Evolutionary conservation across 2,113 vertebrate genomes (phyloP).

Genomic region (Shinisaurus crocodilurus): DNA sequence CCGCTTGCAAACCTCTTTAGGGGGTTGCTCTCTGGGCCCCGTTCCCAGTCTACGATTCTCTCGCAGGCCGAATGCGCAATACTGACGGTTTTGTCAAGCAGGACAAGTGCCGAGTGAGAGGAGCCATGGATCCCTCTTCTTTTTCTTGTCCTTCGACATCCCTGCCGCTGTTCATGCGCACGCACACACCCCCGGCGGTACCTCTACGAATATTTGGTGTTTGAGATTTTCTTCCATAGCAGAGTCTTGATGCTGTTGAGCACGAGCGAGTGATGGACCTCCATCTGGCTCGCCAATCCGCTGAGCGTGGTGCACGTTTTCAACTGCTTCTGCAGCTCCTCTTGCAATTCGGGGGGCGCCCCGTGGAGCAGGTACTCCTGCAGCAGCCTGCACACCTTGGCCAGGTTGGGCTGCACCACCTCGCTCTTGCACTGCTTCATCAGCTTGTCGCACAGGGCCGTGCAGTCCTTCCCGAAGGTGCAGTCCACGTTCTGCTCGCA

Average conservation of each 20-base stretch:
- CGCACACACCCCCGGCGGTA: rapidly evolving
- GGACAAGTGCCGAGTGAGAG: constrained; percentile 6
- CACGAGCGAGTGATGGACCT: constrained; percentile 94
- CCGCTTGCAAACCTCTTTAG: background rate
- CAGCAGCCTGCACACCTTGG: constrained; percentile 91
- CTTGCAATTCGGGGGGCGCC: constrained; percentile 81
- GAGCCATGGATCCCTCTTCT: background rate
- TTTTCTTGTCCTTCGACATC: too few relatives aligned
- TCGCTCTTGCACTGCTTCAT: constrained; percentile 93
- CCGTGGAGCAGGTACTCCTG: constrained; percentile 91
- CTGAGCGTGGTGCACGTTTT: constrained; percentile 94
- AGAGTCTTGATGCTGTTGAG: constrained; percentile 96
- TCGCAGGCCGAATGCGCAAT: background rate
- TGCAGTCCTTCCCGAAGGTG: constrained; percentile 91
- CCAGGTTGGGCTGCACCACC: constrained; percentile 93
- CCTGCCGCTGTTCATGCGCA: background rate
- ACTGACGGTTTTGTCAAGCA: background rate
- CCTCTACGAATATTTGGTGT: constrained; percentile 91
- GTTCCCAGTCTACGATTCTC: too few relatives aligned
- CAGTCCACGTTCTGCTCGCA: constrained; percentile 93
- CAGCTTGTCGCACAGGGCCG: constrained; percentile 89
- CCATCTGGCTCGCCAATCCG: constrained; percentile 94
- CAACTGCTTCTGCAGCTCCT: constrained; percentile 91
- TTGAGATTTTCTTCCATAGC: constrained; percentile 95
- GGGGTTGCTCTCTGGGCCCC: too few relatives aligned